phyloP scores from a whole-genome alignment of 2,797 vertebrate genomes.

The Alca torda region DNA sequence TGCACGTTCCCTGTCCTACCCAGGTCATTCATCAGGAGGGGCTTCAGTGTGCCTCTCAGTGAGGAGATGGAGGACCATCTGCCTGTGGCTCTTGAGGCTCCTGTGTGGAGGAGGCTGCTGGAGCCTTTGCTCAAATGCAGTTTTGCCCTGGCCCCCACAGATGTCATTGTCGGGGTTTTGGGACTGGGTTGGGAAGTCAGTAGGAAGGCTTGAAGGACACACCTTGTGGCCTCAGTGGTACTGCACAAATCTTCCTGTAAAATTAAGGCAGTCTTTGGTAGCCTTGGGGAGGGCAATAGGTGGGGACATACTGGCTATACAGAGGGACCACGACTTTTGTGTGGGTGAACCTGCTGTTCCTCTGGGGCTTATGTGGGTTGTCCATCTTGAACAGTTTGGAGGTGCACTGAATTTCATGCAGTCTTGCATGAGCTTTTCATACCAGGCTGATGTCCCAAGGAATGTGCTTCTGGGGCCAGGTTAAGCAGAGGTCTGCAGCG shows the following conservation, averaged over 20 bases:
- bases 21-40: background rate
- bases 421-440: background rate
- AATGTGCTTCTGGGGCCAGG: background rate
- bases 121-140: background rate
- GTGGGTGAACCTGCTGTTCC: rapidly evolving
- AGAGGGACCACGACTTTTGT: background rate
- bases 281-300: background rate
- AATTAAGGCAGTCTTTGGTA: background rate
- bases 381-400: background rate
- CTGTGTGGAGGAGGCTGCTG: background rate
- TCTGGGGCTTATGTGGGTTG: background rate
- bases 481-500: background rate
- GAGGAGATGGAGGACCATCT: background rate
- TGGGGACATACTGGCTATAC: background rate
- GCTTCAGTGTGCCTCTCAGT: background rate
- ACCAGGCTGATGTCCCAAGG: background rate
- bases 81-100: background rate
- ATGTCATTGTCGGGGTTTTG: background rate
- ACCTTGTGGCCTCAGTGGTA: background rate
- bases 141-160: background rate
- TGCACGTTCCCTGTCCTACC: background rate
- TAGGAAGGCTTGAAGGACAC: background rate
- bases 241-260: background rate
- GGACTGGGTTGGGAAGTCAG: background rate
- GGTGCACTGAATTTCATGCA: background rate